phyloP scores from a whole-genome alignment of 1,140 invertebrate species.

The Lepidurus arcticus region DNA sequence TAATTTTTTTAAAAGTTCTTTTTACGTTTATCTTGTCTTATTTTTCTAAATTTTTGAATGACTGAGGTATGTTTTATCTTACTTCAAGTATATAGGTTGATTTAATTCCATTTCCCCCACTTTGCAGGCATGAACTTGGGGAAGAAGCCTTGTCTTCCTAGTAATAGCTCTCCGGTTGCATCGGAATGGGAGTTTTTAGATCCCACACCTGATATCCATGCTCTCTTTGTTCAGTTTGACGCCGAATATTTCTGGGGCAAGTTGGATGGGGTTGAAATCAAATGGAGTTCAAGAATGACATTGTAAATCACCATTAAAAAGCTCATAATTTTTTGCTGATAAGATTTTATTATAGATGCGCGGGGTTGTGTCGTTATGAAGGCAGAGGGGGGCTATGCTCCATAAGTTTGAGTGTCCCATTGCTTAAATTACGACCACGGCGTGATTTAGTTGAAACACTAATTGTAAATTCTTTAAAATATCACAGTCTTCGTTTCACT shows the following conservation, averaged over 20 bases:
- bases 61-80: too few relatives aligned
- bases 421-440: conserved; percentile 82
- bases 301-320: conserved; percentile 50
- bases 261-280: conserved; percentile 69
- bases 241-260: conserved; percentile 73
- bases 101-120: too few relatives aligned
- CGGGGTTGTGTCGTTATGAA: conserved; percentile 75
- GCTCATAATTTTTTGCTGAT: conserved; percentile 14
- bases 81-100: too few relatives aligned
- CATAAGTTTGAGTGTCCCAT: conserved; percentile 77
- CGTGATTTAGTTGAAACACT: conserved; percentile 92
- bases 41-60: too few relatives aligned
- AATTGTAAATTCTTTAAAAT: conserved; percentile 53
- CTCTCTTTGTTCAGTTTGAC: conserved; percentile 81
- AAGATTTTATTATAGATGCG: conserved; percentile 54
- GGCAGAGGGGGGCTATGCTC: conserved; percentile 68
- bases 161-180: conserved; percentile 26
- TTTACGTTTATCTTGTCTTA: too few relatives aligned
- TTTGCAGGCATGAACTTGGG: not conserved
- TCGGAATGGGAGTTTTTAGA: conserved; percentile 71
- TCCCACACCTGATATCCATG: conserved; percentile 85
- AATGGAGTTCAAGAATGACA: conserved; percentile 95
- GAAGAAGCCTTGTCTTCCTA: not conserved
- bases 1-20: too few relatives aligned
- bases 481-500: not conserved